A percentile compares a stretch with the other conserved stretches of the same genome.
These are phyloP conservation scores for Chinchilla lanigera DNA, from an alignment of 2,113 vertebrate species.

Conservation along the genomic window DNA sequence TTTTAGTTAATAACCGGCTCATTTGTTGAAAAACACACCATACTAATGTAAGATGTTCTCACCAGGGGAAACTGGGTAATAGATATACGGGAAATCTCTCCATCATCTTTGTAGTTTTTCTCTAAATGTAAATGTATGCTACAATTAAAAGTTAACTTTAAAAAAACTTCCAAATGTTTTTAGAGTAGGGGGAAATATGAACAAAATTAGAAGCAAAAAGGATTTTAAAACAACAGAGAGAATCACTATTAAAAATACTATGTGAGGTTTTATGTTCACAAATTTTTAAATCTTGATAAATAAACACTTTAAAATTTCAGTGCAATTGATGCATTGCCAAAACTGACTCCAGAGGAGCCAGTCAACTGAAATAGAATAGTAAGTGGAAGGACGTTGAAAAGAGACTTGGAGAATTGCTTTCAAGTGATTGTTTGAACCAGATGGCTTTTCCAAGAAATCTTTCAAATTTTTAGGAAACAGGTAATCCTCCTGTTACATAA, in stretches of 20 bases:
- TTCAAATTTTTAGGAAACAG: slow-evolving; percentile 63
- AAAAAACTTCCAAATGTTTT: neutral
- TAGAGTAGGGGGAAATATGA: neutral
- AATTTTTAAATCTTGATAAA: slow-evolving; percentile 13
- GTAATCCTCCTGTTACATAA: slow-evolving; percentile 66
- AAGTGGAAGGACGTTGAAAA: slow-evolving; percentile 3
- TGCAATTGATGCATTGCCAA: neutral
- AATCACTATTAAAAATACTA: slow-evolving; percentile 16
- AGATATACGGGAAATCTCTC: neutral
- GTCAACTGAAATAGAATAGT: slow-evolving; percentile 18
- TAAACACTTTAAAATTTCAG: slow-evolving; percentile 50
- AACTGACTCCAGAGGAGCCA: slow-evolving; percentile 45
- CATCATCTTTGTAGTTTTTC: slow-evolving; percentile 14
- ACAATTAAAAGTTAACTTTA: slow-evolving; percentile 22
- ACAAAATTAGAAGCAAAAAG: slow-evolving; percentile 52
- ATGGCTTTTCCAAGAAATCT: slow-evolving; percentile 60
- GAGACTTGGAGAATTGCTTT: slow-evolving; percentile 26
- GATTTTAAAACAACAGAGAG: neutral
- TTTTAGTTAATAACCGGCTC: slow-evolving; percentile 10
- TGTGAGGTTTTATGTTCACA: neutral
- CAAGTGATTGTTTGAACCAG: slow-evolving; percentile 66
- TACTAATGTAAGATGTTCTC: neutral
- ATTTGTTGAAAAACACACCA: slow-evolving; percentile 4
- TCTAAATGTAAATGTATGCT: slow-evolving; percentile 37
- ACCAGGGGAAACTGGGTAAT: neutral